phyloP scores from a whole-genome alignment of 1,140 invertebrate species.

The Paralvinella palmiformis region DNA sequence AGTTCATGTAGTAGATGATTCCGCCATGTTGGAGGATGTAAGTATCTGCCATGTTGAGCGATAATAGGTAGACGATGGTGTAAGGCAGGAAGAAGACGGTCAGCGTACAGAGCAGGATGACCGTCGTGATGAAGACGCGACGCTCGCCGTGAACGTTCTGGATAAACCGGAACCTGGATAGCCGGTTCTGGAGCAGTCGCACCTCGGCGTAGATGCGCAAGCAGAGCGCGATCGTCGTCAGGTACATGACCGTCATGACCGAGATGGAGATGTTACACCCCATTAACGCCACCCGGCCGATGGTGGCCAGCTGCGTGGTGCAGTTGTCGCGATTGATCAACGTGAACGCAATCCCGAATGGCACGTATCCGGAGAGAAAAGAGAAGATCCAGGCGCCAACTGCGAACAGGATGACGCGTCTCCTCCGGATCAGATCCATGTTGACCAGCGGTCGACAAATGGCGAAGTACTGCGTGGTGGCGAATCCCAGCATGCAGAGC shows the following conservation, averaged over 20 bases:
- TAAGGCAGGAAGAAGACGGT: slow-evolving; percentile 15
- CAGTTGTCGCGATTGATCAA: not conserved
- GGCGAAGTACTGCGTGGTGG: slow-evolving; percentile 17
- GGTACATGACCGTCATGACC: not conserved
- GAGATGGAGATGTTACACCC: not conserved
- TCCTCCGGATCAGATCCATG: not conserved
- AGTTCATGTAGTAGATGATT: slow-evolving; percentile 21
- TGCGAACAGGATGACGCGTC: not conserved
- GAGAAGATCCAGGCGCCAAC: slow-evolving; percentile 4
- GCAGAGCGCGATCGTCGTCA: slow-evolving; percentile 10
- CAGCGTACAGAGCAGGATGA: slow-evolving; percentile 3
- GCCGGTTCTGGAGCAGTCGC: not conserved
- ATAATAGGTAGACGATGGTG: slow-evolving; percentile 6
- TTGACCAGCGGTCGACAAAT: slow-evolving; percentile 13
- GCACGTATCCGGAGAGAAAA: slow-evolving; percentile 1
- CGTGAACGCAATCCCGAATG: not conserved
- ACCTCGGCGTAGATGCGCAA: slow-evolving; percentile 15
- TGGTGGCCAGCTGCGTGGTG: not conserved
- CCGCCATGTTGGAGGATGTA: not conserved
- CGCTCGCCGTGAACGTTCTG: slow-evolving; percentile 8
- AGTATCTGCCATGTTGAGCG: not conserved
- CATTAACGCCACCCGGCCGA: not conserved
- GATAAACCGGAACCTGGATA: slow-evolving; percentile 11
- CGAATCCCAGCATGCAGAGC: slow-evolving; percentile 13
- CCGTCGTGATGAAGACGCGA: slow-evolving; percentile 17